phyloP scores from a whole-genome alignment of 92 coral and sea anemone genomes.

The Epizoanthus illoricatus region DNA sequence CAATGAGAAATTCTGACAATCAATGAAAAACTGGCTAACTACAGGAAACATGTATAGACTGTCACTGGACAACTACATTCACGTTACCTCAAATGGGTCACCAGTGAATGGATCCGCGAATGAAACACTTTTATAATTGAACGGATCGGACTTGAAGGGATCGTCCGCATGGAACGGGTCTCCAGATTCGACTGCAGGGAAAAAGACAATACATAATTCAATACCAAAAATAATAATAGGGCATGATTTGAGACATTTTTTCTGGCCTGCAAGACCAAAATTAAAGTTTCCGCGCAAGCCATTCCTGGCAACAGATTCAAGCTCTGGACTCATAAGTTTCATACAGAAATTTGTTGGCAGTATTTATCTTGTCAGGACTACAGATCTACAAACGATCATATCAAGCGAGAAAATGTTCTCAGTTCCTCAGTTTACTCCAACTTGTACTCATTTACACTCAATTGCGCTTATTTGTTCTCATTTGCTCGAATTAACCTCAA shows the following conservation, averaged over 20 bases:
- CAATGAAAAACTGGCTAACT: no score
- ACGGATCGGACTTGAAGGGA: constrained; percentile 98
- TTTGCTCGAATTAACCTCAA: no score
- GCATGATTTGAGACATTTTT: not conserved
- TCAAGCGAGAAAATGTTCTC: no score
- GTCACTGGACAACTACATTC: not conserved
- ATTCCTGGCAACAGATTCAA: not conserved
- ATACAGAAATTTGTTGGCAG: not conserved
- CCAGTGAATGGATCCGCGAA: constrained; percentile 96
- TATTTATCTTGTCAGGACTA: no score
- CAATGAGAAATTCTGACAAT: no score
- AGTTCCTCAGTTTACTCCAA: no score
- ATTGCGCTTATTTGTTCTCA: no score
- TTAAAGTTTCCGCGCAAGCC: not conserved
- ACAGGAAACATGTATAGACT: not conserved
- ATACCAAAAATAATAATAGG: not conserved
- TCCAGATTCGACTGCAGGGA: constrained; percentile 60
- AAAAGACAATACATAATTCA: not conserved
- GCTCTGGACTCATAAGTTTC: not conserved
- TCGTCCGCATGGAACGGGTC: constrained; percentile 98
- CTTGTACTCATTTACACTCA: no score
- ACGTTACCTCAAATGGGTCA: constrained; percentile 96
- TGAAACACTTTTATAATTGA: constrained; percentile 93
- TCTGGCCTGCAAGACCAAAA: not conserved
- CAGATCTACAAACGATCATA: no score